Conservation (phyloP, 2,888 invertebrate species). For the Harpagoxenus sublaevis region DNA sequence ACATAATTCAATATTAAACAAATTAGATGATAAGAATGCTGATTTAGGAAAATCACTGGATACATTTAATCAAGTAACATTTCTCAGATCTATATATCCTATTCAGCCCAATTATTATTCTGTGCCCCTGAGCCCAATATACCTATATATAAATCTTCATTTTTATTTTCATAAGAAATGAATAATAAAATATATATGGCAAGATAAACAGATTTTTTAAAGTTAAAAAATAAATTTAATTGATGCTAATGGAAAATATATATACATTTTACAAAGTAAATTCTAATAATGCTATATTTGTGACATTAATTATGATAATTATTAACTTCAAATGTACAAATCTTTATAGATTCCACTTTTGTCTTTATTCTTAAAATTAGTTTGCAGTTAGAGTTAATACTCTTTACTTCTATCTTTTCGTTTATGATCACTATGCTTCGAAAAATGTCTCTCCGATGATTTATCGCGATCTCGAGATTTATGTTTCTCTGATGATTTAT, state of each 20-base stretch:
- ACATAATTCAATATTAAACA: background rate
- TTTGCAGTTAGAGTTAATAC: background rate
- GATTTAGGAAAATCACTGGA: background rate
- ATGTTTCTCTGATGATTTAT: slow-evolving; percentile 58
- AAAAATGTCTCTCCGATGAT: slow-evolving; percentile 54
- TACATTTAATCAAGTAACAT: background rate
- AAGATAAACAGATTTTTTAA: background rate
- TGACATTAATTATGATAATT: background rate
- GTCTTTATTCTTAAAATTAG: background rate
- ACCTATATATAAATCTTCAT: slow-evolving; percentile 1
- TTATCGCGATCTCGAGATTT: slow-evolving; percentile 61
- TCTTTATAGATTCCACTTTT: background rate
- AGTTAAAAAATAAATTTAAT: slow-evolving; percentile 13
- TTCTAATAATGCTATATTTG: background rate
- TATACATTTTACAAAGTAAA: background rate
- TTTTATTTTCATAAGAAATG: slow-evolving; percentile 6
- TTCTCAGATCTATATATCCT: background rate
- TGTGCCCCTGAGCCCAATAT: background rate
- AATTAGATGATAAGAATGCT: background rate
- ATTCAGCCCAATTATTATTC: background rate
- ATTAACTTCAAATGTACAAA: background rate
- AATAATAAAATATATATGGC: background rate
- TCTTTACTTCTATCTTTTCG: slow-evolving; percentile 32
- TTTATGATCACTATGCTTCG: slow-evolving; percentile 55
- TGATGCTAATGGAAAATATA: background rate